A percentile compares a stretch with the other conserved stretches of the same genome.
These are phyloP conservation scores for Caenorhabditis wallacei DNA, from an alignment of 2,888 invertebrate species.

Conservation along the genomic window DNA sequence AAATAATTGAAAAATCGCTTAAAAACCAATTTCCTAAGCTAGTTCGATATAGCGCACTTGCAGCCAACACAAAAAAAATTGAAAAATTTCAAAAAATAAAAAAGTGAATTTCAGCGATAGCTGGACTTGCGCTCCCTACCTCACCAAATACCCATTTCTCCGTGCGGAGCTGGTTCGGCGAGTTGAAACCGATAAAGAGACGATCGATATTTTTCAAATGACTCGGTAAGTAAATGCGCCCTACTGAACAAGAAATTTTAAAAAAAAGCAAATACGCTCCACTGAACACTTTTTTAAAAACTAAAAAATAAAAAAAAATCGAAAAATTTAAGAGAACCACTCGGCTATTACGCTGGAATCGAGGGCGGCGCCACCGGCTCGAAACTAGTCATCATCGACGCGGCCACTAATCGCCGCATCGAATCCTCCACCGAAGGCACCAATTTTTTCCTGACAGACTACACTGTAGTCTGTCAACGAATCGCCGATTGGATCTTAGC, in stretches of 20 bases:
- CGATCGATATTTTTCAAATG: constrained; percentile 55
- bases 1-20: no score
- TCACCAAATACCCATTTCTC: constrained; percentile 54
- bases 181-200: constrained; percentile 44
- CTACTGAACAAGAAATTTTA: background rate
- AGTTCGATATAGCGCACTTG: no score
- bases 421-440: constrained; percentile 59
- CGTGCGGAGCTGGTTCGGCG: constrained; percentile 23
- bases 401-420: constrained; percentile 35
- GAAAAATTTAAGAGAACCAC: constrained; percentile 22
- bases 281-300: background rate
- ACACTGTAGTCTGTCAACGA: constrained; percentile 53
- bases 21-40: no score
- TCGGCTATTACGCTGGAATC: constrained; percentile 74
- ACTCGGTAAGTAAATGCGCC: background rate
- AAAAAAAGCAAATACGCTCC: background rate
- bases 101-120: constrained; percentile 73
- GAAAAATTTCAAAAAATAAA: no score
- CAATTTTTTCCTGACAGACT: constrained; percentile 76
- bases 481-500: constrained; percentile 65
- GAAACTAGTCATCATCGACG: constrained; percentile 73
- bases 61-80: background rate
- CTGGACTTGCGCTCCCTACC: constrained; percentile 65
- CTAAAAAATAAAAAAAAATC: background rate
- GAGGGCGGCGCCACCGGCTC: constrained; percentile 81